These are phyloP conservation scores for Sycophaga agraensis DNA, from an alignment of 1,140 invertebrate species.

Conservation along the genomic window DNA sequence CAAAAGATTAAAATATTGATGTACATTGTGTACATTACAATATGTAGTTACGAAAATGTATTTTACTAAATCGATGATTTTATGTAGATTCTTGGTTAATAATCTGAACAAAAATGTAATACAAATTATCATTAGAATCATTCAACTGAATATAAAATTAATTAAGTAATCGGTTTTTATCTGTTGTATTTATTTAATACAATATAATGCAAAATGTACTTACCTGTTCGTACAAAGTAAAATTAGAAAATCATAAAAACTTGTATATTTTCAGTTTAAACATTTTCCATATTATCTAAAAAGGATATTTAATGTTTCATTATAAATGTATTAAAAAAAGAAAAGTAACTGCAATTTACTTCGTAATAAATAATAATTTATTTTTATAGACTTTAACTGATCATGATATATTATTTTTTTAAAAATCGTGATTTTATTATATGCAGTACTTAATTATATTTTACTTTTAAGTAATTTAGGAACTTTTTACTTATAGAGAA, in stretches of 20 bases:
- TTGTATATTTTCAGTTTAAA: not conserved
- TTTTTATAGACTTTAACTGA: constrained; percentile 16
- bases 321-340: not conserved
- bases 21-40: no score
- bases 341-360: not conserved
- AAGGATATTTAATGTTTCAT: not conserved
- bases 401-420: not conserved
- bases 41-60: no score
- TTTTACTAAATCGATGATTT: no score
- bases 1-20: no score
- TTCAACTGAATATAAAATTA: no score
- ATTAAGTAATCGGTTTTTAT: no score
- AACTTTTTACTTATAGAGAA: constrained; percentile 15
- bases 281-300: not conserved
- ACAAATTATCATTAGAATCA: no score
- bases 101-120: no score
- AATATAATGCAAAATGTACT: not conserved
- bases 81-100: no score
- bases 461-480: constrained; percentile 11
- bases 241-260: not conserved
- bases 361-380: constrained; percentile 21
- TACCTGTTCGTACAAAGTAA: not conserved
- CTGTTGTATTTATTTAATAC: not conserved
- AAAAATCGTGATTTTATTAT: constrained; percentile 13
- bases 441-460: constrained; percentile 14